phyloP scores from a whole-genome alignment of 2,113 vertebrate species.

The Sturnira hondurensis region DNA sequence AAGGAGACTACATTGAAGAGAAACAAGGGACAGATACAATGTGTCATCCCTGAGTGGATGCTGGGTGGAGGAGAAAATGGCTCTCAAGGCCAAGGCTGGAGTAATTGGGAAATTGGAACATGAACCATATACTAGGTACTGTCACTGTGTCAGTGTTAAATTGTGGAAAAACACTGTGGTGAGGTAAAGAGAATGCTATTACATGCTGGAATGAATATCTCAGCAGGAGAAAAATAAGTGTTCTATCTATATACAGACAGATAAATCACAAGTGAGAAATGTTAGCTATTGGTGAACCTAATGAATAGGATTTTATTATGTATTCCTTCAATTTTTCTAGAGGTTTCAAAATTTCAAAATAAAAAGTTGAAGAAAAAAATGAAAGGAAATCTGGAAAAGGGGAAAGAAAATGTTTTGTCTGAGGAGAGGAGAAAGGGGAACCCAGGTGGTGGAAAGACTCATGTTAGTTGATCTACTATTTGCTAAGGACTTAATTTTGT shows the following conservation, averaged over 20 bases:
- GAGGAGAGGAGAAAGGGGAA: not conserved
- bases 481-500: not conserved
- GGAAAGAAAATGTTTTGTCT: not conserved
- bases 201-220: not conserved
- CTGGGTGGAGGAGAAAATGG: not conserved
- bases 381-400: not conserved
- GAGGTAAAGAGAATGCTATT: not conserved
- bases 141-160: not conserved
- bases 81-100: too few species aligned
- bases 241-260: not conserved
- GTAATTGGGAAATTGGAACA: fast-evolving
- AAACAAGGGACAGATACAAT: not conserved
- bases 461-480: not conserved
- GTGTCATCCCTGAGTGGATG: not conserved
- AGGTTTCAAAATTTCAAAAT: not conserved
- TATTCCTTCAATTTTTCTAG: not conserved
- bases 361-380: not conserved
- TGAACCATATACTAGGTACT: not conserved
- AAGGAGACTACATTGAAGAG: not conserved
- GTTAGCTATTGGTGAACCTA: not conserved
- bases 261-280: not conserved
- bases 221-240: not conserved
- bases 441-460: not conserved
- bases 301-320: not conserved
- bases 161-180: not conserved